These are phyloP conservation scores for Hedya salicella DNA, from an alignment of 2,888 invertebrate genomes.

Conservation along the genomic window DNA sequence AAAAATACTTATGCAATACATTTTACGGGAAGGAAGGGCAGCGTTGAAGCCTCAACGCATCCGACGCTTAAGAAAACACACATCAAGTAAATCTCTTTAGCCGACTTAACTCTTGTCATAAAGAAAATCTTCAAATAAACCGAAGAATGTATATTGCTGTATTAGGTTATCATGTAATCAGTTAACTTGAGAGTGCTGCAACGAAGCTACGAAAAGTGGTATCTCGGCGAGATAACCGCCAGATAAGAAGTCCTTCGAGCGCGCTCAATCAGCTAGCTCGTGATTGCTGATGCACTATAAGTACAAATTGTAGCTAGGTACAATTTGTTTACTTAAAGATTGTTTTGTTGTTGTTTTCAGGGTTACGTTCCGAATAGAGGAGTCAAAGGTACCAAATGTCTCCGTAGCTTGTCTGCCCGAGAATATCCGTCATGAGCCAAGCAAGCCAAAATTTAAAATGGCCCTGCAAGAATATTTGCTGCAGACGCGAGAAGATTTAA, in stretches of 20 bases:
- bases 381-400: too few relatives aligned
- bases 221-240: conserved; percentile 37
- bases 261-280: conserved; percentile 34
- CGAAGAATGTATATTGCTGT: conserved; percentile 7
- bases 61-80: too few relatives aligned
- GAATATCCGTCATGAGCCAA: too few relatives aligned
- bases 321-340: neutral
- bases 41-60: too few relatives aligned
- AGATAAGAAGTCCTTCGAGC: conserved; percentile 42
- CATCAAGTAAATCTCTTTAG: neutral
- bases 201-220: conserved; percentile 33
- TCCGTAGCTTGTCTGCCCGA: too few relatives aligned
- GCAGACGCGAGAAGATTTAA: too few relatives aligned
- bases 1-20: too few relatives aligned
- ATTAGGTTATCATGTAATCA: conserved; percentile 33
- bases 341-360: neutral
- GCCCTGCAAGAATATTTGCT: too few relatives aligned
- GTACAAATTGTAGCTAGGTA: conserved; percentile 12
- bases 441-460: too few relatives aligned
- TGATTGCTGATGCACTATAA: conserved; percentile 43
- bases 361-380: too few relatives aligned
- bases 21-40: too few relatives aligned
- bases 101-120: neutral
- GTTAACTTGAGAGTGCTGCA: conserved; percentile 27
- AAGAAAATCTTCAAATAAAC: too few relatives aligned